Evolutionary conservation across 2,797 vertebrate species (phyloP).

Genomic region (Hypotaenidia philippensis): DNA sequence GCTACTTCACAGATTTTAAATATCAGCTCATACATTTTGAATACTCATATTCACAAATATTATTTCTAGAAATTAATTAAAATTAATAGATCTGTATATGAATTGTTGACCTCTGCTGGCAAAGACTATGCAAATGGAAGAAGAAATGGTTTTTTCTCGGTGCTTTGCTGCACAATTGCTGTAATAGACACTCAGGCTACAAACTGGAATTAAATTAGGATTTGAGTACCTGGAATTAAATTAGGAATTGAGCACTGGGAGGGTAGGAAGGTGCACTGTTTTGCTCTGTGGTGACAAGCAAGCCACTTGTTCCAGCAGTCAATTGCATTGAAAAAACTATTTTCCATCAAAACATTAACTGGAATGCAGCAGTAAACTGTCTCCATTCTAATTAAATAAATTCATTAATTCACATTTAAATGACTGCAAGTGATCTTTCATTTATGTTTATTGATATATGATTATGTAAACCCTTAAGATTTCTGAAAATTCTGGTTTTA

Average conservation of each 20-base stretch:
- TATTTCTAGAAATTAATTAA: conserved; percentile 47
- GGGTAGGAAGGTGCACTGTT: not conserved
- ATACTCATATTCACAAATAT: conserved; percentile 30
- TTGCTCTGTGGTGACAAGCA: not conserved
- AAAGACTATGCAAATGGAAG: not conserved
- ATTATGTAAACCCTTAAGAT: not conserved
- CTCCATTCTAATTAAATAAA: conserved; percentile 34
- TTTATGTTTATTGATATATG: not conserved
- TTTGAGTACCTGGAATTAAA: not conserved
- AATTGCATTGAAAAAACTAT: conserved; percentile 28
- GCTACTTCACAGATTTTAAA: conserved; percentile 11
- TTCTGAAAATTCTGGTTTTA: conserved; percentile 1
- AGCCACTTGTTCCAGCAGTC: conserved; percentile 15
- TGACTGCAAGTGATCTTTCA: not conserved
- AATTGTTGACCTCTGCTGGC: conserved; percentile 16
- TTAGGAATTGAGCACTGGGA: not conserved
- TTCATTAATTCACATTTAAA: conserved; percentile 22
- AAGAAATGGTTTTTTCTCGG: not conserved
- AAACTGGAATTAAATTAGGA: not conserved
- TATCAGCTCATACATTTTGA: conserved; percentile 35
- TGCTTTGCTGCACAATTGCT: not conserved
- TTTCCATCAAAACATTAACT: conserved; percentile 35
- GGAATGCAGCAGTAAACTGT: not conserved
- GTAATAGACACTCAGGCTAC: not conserved
- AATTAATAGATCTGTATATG: conserved; percentile 10